Evolutionary conservation across 2,797 vertebrate species (phyloP), one percentile per base, ranked within the genome.

Genomic region (Lacerta viridis): DNA sequence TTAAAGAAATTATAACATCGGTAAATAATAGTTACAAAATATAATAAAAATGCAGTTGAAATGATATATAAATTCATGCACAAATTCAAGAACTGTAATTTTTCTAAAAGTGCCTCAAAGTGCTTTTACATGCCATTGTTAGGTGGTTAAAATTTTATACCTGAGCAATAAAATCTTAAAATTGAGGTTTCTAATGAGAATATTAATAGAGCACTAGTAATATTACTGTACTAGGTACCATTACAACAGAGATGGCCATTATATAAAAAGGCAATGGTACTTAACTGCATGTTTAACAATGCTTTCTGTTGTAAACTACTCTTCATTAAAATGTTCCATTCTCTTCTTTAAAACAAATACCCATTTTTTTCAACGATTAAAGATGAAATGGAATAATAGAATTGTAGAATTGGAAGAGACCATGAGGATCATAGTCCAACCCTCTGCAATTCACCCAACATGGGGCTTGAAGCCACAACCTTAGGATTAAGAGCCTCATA

Each of bases 251-350:
- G 46, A 86, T 90, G 41, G 83, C 11, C 94, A n/a, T 90, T 88
- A 90, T 90, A 85, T 71, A 81, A 91, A 55, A 92, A 55, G 80
- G 29, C 7, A 75, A 33, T 87, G 74, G 29, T 92, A 64, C 84
- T 25, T 90, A 91, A 93, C 59, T 87, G n/a, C 39, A 33, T 85
- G 36, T 83, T 93, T 92, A 91, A 87, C 25, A 72, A 27, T 87
- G 18, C 88, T 39, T 11, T 88, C 84, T 93, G 74, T 85, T 85
- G 39, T n/a, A 68, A 92, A 50, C 76, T 68, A 50, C 2, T 90
- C 77, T 88, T 88, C 46, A 84, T 92, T 88, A 92, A 93, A 92
- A 87, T 89, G 77, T 72, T 84, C 83, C 43, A 74, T 61, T 91
- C 88, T 83, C 1, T n/a, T 81, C 86, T 61, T 79, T 0, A 0